Percentiles rank a stretch among this genome's conserved stretches.
Conservation (phyloP, 2,113 vertebrate genomes). For the Cisticola juncidis region DNA sequence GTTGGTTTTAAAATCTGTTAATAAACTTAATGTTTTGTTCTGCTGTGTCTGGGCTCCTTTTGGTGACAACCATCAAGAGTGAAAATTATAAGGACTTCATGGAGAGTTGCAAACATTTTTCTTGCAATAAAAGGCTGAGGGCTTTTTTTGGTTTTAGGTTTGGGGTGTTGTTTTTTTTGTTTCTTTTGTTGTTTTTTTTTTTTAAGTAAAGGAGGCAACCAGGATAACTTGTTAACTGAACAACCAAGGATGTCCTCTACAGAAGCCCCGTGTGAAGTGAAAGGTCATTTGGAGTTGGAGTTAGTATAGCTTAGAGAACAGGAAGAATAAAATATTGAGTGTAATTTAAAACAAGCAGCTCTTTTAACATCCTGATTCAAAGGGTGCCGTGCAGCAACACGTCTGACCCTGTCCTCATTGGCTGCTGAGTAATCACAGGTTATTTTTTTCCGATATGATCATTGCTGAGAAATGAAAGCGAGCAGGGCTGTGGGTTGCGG, state of each 20-base stretch:
- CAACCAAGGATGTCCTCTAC: neutral
- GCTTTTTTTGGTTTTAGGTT: neutral
- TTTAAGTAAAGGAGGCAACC: neutral
- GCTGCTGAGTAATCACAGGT: neutral
- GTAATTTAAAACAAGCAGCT: neutral
- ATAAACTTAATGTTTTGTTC: neutral
- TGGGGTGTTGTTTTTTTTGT: no score
- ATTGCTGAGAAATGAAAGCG: neutral
- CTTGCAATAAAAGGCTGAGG: neutral
- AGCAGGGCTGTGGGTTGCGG: no score
- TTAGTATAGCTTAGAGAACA: neutral
- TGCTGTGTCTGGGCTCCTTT: neutral
- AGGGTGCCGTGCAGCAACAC: neutral
- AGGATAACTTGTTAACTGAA: neutral
- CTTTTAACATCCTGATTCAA: accelerated
- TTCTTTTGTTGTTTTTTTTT: neutral
- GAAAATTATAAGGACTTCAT: neutral
- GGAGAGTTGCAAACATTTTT: neutral
- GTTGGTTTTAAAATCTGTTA: neutral
- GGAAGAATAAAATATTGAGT: neutral
- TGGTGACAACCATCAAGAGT: neutral
- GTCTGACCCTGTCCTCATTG: neutral
- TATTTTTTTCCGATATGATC: neutral
- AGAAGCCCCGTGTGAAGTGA: neutral
- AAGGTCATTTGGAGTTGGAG: neutral